These are phyloP conservation scores for Varecia variegata DNA, from an alignment of 2,797 vertebrate genomes.

Conservation along the genomic window DNA sequence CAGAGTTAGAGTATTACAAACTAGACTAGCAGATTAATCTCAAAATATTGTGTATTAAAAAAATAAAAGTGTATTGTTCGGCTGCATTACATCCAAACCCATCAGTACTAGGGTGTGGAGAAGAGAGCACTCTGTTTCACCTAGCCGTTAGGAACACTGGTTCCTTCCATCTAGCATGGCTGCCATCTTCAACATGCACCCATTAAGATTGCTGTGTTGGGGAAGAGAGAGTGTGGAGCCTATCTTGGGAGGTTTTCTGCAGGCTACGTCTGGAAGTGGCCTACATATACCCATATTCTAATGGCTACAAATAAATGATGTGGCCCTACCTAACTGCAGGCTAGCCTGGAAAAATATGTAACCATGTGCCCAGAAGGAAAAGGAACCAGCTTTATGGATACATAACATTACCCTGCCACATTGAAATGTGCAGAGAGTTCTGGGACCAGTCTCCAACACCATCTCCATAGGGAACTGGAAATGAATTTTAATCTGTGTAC, in stretches of 20 bases:
- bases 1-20: background rate
- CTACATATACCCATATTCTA: background rate
- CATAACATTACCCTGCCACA: background rate
- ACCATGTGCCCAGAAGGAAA: background rate
- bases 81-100: background rate
- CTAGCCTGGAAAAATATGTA: background rate
- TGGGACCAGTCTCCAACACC: background rate
- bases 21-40: background rate
- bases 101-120: background rate
- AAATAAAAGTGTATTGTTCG: background rate
- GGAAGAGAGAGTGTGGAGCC: background rate
- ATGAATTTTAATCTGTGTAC: background rate
- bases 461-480: background rate
- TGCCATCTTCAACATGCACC: background rate
- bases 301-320: background rate
- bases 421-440: background rate
- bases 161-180: background rate
- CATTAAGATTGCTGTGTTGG: background rate
- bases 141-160: background rate
- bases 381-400: background rate
- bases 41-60: background rate
- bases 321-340: background rate
- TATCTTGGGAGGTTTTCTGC: background rate
- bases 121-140: background rate
- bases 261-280: background rate